Evolutionary conservation across 2,113 vertebrate species (phyloP).

Genomic region (Xyliphius kryptos): DNA sequence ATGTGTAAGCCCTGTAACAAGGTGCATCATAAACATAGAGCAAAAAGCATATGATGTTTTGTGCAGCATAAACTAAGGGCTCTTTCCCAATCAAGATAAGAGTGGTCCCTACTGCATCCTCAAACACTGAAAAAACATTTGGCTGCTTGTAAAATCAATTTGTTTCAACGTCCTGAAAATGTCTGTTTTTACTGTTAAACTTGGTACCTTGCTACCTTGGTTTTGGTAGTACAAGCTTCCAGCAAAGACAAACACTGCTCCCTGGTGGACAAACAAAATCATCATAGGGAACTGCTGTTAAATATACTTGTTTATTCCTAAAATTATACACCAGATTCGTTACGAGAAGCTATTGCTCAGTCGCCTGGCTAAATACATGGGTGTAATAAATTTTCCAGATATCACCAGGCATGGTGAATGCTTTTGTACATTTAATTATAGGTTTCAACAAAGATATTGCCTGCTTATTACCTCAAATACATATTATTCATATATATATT

Average conservation of each 20-base stretch:
- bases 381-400: background rate
- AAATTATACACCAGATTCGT: background rate
- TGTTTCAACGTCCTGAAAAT: background rate
- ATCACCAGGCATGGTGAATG: background rate
- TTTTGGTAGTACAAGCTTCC: background rate
- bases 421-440: background rate
- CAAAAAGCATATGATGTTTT: background rate
- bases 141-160: background rate
- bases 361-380: background rate
- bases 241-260: slow-evolving; percentile 30
- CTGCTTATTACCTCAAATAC: too few relatives aligned
- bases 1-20: slow-evolving; percentile 68
- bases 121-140: slow-evolving; percentile 39
- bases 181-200: background rate
- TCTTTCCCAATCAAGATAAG: slow-evolving; percentile 21
- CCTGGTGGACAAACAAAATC: slow-evolving; percentile 31
- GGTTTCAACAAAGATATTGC: background rate
- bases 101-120: slow-evolving; percentile 48
- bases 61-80: slow-evolving; percentile 34
- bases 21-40: background rate
- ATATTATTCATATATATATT: too few relatives aligned
- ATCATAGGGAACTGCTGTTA: background rate
- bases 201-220: background rate
- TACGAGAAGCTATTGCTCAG: background rate
- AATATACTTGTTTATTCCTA: background rate